Evolutionary conservation across 2,797 vertebrate genomes (phyloP), one percentile per base, ranked within the genome.

Genomic region (Sciaenops ocellatus): DNA sequence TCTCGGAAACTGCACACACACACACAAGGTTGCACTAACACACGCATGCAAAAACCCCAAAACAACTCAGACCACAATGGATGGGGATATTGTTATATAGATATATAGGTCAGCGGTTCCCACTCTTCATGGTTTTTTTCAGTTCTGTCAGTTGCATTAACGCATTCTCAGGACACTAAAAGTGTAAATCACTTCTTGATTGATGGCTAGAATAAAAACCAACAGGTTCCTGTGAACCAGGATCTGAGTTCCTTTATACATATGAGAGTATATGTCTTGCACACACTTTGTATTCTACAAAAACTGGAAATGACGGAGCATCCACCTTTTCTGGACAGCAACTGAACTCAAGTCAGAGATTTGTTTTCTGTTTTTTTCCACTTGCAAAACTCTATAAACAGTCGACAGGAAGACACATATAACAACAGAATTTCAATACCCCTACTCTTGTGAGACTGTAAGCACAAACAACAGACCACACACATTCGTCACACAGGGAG

Each of bases 401-500:
- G 26, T 26, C 79, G 56, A 73, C 73, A 83, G 85, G 85, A 86
- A 86, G 79, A 82, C 70, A 30, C 75, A 68, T 62, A 20, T 20
- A 67, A 78, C 74, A 71, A 70, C 72, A 82, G 60, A 70, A 67
- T 83, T 85, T 85, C 69, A 85, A 82, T 66, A 80, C 64, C 71
- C 71, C 56, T 54, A 71, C 67, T 79, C 64, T 65, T 74, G 55
- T 76, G 70, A 74, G 79, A 86, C 86, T 76, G 24, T 73, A 68
- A 90, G 76, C 77, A 68, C 30, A 81, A 52, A 73, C 75, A 80
- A 80, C 81, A 82, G 86, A 90, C 87, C 87, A 91, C 87, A 91
- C 84, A 78, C 87, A 84, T 82, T 83, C 71, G 79, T 80, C 82
- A 83, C 18, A n/a, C 51, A 56, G 63, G 60, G 56, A 91, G 76